Evolutionary conservation across 2,888 invertebrate genomes (phyloP).

Genomic region (Schrankia costaestrigalis): DNA sequence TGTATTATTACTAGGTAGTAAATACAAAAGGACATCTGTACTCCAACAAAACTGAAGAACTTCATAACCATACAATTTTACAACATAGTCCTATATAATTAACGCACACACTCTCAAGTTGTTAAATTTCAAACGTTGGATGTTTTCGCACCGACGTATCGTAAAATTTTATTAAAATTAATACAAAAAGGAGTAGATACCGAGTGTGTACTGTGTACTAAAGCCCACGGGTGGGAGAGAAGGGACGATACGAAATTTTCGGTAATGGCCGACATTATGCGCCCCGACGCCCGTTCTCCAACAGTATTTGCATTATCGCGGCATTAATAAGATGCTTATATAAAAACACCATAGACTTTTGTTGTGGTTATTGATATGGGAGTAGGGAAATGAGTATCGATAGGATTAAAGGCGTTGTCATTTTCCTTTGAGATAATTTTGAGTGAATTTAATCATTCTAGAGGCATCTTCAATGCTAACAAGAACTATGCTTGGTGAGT

Average conservation of each 20-base stretch:
- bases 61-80: slow-evolving; percentile 16
- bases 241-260: slow-evolving; percentile 61
- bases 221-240: slow-evolving; percentile 56
- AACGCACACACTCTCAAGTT: slow-evolving; percentile 17
- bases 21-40: slow-evolving; percentile 4
- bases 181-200: slow-evolving; percentile 52
- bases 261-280: slow-evolving; percentile 55
- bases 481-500: too few species aligned
- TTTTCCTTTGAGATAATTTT: slow-evolving; percentile 4
- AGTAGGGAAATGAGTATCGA: slow-evolving; percentile 7
- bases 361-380: slow-evolving; percentile 29
- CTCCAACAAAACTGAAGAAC: slow-evolving; percentile 12
- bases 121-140: slow-evolving; percentile 32
- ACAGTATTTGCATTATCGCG: slow-evolving; percentile 67
- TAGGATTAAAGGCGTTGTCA: slow-evolving; percentile 1
- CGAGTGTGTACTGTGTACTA: slow-evolving; percentile 47
- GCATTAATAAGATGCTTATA: slow-evolving; percentile 57
- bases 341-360: slow-evolving; percentile 41
- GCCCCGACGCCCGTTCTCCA: slow-evolving; percentile 47
- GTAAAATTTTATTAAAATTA: slow-evolving; percentile 52
- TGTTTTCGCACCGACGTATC: slow-evolving; percentile 34
- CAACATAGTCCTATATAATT: slow-evolving; percentile 10
- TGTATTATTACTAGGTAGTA: slow-evolving; percentile 3
- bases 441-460: too few species aligned
- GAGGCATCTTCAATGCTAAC: too few species aligned